Evolutionary conservation across 2,888 invertebrate species (phyloP).

Genomic region (Macrophya alboannulata): DNA sequence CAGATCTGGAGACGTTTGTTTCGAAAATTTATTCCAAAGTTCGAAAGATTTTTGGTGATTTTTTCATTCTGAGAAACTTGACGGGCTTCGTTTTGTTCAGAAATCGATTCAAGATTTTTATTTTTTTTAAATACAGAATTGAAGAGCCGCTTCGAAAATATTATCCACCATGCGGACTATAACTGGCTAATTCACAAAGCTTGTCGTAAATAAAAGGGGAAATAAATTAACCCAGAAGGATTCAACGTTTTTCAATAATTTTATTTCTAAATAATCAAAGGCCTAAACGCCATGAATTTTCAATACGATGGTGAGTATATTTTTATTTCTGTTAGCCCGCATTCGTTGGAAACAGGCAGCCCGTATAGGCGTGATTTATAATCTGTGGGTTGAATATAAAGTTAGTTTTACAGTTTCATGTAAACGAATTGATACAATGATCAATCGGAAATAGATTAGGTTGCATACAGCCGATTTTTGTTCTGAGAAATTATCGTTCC

Average conservation of each 20-base stretch:
- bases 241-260: neutral
- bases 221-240: neutral
- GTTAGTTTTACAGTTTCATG: neutral
- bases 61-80: too few species aligned
- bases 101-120: neutral
- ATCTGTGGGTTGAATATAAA: constrained; percentile 62
- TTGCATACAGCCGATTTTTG: neutral
- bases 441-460: neutral
- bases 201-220: neutral
- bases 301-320: neutral
- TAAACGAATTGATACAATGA: neutral
- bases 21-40: neutral
- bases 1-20: neutral
- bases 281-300: neutral
- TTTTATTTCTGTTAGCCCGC: constrained; percentile 47
- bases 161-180: neutral
- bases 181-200: neutral
- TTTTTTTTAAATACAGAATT: neutral
- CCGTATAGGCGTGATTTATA: constrained; percentile 67
- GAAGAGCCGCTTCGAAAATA: neutral
- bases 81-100: too few species aligned
- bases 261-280: neutral
- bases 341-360: constrained; percentile 63
- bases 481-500: neutral
- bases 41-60: too few species aligned